A percentile compares a stretch with the other conserved stretches of the same genome.
Conservation (phyloP, 2,888 invertebrate genomes). For the Pyrrhia umbra region DNA sequence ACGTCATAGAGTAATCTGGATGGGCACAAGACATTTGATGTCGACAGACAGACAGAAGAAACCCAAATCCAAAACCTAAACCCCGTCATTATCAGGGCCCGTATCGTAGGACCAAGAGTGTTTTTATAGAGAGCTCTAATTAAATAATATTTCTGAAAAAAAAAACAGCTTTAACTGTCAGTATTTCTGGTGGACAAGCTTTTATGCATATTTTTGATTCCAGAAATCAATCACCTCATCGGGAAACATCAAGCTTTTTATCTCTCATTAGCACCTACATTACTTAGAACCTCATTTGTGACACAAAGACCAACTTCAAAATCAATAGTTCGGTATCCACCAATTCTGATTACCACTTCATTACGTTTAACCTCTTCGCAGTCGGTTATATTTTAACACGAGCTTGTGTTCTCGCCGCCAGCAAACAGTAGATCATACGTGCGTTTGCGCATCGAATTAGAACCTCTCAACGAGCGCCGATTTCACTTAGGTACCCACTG, state of each 20-base stretch:
- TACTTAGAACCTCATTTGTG: constrained; percentile 39
- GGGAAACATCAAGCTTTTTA: constrained; percentile 33
- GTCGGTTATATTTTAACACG: constrained; percentile 63
- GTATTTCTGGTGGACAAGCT: too few relatives aligned
- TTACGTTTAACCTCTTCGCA: constrained; percentile 31
- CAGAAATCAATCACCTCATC: constrained; percentile 6
- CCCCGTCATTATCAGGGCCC: too few relatives aligned
- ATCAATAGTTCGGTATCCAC: constrained; percentile 5
- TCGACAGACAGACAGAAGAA: too few relatives aligned
- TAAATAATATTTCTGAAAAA: too few relatives aligned
- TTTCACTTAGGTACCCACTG: constrained; percentile 64
- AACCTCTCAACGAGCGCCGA: constrained; percentile 64
- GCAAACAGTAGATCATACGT: constrained; percentile 77
- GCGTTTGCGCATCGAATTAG: constrained; percentile 78
- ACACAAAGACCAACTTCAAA: constrained; percentile 37
- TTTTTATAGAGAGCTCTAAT: too few relatives aligned
- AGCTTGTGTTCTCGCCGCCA: constrained; percentile 79
- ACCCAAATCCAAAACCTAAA: too few relatives aligned
- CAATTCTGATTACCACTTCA: constrained; percentile 52
- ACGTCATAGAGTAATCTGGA: constrained; percentile 16
- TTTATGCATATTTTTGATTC: not conserved
- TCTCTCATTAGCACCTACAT: constrained; percentile 36
- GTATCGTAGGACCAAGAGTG: too few relatives aligned
- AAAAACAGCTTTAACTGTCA: too few relatives aligned
- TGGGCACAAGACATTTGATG: too few relatives aligned